These are phyloP conservation scores for Leucophenga montana DNA, from an alignment of 2,888 invertebrate genomes.

Conservation along the genomic window DNA sequence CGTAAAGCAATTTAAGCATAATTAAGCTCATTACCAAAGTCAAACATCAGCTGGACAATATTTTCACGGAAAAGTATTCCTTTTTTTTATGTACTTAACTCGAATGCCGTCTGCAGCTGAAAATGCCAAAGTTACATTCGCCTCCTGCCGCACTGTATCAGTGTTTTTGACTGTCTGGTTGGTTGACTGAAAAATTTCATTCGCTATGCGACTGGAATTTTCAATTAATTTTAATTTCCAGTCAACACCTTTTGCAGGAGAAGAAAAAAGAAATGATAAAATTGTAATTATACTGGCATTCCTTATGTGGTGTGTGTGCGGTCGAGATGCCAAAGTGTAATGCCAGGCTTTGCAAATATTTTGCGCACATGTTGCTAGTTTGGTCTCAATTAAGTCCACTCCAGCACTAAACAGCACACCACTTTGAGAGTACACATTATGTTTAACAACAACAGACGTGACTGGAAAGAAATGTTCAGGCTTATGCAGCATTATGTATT, in stretches of 20 bases:
- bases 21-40: slow-evolving; percentile 68
- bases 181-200: slow-evolving; percentile 36
- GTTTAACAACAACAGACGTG: neutral
- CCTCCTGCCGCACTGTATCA: too few relatives aligned
- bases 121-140: too few relatives aligned
- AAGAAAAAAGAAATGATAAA: too few relatives aligned
- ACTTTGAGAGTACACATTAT: neutral
- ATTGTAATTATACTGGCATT: slow-evolving; percentile 54
- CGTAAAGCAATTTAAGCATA: slow-evolving; percentile 65
- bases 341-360: neutral
- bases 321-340: too few relatives aligned
- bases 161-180: too few relatives aligned
- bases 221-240: slow-evolving; percentile 70
- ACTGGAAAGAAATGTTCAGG: too few relatives aligned
- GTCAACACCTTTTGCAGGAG: slow-evolving; percentile 63
- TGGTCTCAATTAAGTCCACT: slow-evolving; percentile 41
- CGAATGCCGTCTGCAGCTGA: too few relatives aligned
- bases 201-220: slow-evolving; percentile 65
- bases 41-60: slow-evolving; percentile 40
- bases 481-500: too few relatives aligned
- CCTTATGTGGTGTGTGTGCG: slow-evolving; percentile 51
- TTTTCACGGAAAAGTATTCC: too few relatives aligned
- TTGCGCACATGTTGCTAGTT: slow-evolving; percentile 9
- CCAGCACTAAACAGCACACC: too few relatives aligned
- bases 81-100: too few relatives aligned